phyloP scores from a whole-genome alignment of 2,113 vertebrate genomes.

The Ellobius talpinus region DNA sequence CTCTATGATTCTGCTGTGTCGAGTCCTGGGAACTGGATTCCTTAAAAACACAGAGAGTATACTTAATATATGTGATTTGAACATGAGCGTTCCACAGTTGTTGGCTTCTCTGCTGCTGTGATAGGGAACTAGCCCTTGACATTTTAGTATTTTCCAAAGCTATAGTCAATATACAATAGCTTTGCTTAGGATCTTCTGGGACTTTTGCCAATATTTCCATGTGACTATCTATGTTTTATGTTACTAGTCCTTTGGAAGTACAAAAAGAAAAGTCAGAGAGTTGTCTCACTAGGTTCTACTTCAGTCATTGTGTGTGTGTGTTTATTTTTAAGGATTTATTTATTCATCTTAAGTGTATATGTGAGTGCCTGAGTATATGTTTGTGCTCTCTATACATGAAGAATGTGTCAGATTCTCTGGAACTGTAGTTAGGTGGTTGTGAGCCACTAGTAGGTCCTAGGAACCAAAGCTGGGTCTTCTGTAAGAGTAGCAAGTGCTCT shows the following conservation, averaged over 20 bases:
- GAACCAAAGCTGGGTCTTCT: background rate
- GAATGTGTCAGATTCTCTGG: background rate
- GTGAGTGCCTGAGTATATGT: background rate
- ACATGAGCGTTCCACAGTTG: background rate
- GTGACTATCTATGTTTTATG: slow-evolving; percentile 18
- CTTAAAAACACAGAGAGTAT: slow-evolving; percentile 35
- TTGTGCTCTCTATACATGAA: background rate
- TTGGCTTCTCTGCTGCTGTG: background rate
- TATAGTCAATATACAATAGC: background rate
- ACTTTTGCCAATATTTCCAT: background rate
- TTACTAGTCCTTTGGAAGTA: background rate
- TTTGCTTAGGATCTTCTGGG: background rate
- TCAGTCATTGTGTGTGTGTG: background rate
- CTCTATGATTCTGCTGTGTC: background rate
- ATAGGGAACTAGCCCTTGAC: background rate
- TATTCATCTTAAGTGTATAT: background rate
- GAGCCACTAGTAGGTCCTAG: background rate
- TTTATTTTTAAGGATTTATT: background rate
- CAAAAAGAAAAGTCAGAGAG: background rate
- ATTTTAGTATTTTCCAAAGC: background rate
- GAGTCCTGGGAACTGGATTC: slow-evolving; percentile 37
- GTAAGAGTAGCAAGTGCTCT: background rate
- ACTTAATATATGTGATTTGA: background rate
- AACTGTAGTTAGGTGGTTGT: background rate
- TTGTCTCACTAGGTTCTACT: background rate